These are phyloP conservation scores for Lates japonicus DNA, from an alignment of 2,797 vertebrate genomes.

Conservation along the genomic window DNA sequence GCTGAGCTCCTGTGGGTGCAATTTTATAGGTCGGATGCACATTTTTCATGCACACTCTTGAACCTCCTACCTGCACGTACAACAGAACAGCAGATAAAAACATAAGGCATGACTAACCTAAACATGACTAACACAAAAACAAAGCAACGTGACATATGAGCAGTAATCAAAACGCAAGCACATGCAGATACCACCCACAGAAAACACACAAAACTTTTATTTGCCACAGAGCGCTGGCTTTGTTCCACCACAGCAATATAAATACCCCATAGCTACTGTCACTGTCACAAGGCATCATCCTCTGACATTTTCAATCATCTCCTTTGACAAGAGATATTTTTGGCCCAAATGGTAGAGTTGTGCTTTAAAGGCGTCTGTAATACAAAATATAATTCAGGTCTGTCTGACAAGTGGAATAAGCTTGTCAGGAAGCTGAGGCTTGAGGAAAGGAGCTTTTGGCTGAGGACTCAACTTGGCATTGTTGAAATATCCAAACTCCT, in stretches of 20 bases:
- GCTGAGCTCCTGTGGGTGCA: slow-evolving; percentile 14
- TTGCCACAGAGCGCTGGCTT: slow-evolving; percentile 35
- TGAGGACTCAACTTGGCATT: slow-evolving; percentile 50
- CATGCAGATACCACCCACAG: slow-evolving; percentile 32
- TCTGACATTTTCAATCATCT: slow-evolving; percentile 77
- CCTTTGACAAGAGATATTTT: slow-evolving; percentile 74
- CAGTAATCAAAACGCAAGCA: slow-evolving; percentile 41
- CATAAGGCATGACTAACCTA: slow-evolving; percentile 5
- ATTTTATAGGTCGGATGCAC: slow-evolving; percentile 10
- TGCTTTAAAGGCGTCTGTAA: slow-evolving; percentile 66
- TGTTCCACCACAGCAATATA: slow-evolving; percentile 49
- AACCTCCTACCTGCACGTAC: background rate
- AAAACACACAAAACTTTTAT: slow-evolving; percentile 38
- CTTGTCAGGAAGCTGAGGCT: slow-evolving; percentile 53
- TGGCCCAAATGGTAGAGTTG: slow-evolving; percentile 57
- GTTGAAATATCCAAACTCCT: slow-evolving; percentile 55
- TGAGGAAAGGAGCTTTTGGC: slow-evolving; percentile 60
- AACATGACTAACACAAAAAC: slow-evolving; percentile 21
- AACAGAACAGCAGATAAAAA: slow-evolving; percentile 6
- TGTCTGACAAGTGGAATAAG: slow-evolving; percentile 71
- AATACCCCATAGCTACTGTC: slow-evolving; percentile 64
- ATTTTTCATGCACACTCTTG: slow-evolving; percentile 6
- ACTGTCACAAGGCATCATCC: slow-evolving; percentile 55
- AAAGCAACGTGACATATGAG: slow-evolving; percentile 22
- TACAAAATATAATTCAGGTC: slow-evolving; percentile 71